Percentiles rank a stretch among this genome's conserved stretches.
Evolutionary conservation across 2,113 vertebrate species (phyloP).

Genomic region (Phyllostomus hastatus): DNA sequence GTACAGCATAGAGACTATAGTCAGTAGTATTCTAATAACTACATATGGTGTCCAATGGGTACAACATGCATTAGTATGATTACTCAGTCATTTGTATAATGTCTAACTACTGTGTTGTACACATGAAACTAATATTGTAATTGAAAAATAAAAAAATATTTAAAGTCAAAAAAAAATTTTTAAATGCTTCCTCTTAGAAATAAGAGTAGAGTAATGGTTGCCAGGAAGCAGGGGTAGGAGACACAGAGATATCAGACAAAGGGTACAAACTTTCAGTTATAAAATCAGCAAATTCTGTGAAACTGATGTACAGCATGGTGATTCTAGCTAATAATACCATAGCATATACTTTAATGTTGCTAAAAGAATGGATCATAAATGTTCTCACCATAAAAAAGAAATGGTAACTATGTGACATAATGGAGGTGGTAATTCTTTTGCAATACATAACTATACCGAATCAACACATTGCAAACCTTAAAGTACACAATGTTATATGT

Average conservation of each 20-base stretch:
- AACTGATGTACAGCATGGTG: background rate
- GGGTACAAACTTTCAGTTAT: background rate
- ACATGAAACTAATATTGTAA: background rate
- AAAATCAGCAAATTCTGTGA: background rate
- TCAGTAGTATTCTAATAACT: background rate
- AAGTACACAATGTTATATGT: background rate
- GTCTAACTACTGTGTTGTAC: background rate
- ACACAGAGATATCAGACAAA: background rate
- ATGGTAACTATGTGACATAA: background rate
- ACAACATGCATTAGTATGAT: background rate
- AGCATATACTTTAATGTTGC: background rate
- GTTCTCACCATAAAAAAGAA: background rate
- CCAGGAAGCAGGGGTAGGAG: background rate
- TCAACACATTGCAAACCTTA: background rate
- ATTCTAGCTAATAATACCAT: conserved; percentile 11
- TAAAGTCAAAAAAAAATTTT: background rate
- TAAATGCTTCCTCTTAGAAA: background rate
- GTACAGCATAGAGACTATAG: background rate
- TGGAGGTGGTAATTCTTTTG: background rate
- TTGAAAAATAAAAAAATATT: background rate
- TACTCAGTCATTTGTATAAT: background rate
- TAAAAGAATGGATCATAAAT: background rate
- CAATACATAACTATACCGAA: background rate
- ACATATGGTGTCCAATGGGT: background rate
- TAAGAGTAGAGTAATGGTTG: background rate